Evolutionary conservation across 1,140 invertebrate genomes (phyloP), one percentile per base, ranked within the genome.

Genomic region (Chlorops oryzae): DNA sequence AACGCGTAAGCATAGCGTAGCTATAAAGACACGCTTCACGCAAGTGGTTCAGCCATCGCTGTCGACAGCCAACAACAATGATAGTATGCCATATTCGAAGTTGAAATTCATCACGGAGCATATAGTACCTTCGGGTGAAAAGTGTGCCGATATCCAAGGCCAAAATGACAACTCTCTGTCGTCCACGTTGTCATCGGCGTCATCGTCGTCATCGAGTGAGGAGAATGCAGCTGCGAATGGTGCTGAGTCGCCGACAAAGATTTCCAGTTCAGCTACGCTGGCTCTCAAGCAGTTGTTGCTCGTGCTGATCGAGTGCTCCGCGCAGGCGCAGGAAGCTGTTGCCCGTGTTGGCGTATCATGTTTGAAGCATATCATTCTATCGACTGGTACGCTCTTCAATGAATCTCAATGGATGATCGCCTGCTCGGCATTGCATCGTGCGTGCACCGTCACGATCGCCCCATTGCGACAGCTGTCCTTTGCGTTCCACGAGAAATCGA

Each of bases 291-390:
- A 93, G 70, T 74, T 92, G 23, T 78, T 95, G 40, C 72, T 91
- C n/a, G 85, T 95, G 15, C 79, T 94, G 61, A 85, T 89, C 17
- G 92, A 95, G 73, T 95, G 91, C 73, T 82, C 92, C n/a, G 84
- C 87, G 1, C 88, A 93, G 65, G 85, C 90, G 1, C 84, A 85
- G 52, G 92, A 95, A 73, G 83, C 84, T 27, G 86, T 95, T 41
- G 90, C 91, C 5, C 77, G 91, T 53, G 77, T 95, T 3, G 92
- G 92, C n/a, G 92, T 91, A 60, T 91, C 91, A 25, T 96, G 92
- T 68, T 84, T 95, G 39, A 84, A 91, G 59, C 91, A 95, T 69
- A 80, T 93, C 6, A 81, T 93, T 47, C 75, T 92, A 50, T 88
- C 84, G 56, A 86, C 85, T 35, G 88, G 89, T n/a, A 83, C 85